Evolutionary conservation across 2,797 vertebrate genomes (phyloP).

Genomic region (Iguana delicatissima): DNA sequence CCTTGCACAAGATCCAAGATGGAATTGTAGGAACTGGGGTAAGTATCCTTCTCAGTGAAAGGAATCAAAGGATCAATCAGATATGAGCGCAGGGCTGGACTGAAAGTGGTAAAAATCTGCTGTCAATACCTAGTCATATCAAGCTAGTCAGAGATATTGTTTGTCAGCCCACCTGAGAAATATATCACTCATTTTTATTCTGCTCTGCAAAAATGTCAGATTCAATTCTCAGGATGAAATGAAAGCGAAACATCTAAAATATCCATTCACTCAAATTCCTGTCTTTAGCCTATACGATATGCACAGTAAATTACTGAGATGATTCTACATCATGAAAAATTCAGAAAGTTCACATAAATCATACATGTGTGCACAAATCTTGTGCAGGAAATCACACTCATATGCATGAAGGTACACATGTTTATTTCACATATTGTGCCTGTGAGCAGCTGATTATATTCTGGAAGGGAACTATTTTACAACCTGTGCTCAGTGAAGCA

Average conservation of each 20-base stretch:
- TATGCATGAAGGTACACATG: slow-evolving; percentile 27
- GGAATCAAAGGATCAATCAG: not conserved
- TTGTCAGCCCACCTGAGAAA: not conserved
- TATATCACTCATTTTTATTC: not conserved
- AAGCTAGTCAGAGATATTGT: not conserved
- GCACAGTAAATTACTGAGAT: slow-evolving; percentile 1
- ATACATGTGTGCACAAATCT: not conserved
- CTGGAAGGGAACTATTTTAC: slow-evolving; percentile 4
- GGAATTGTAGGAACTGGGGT: not conserved
- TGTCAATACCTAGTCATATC: not conserved
- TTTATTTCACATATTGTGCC: slow-evolving; percentile 7
- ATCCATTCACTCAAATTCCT: not conserved
- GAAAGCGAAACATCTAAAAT: slow-evolving; percentile 16
- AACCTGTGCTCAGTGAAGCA: not conserved
- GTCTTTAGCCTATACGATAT: slow-evolving; percentile 4
- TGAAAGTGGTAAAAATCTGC: not conserved
- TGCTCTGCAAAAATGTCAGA: not conserved
- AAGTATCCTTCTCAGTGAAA: not conserved
- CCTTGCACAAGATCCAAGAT: too few species aligned
- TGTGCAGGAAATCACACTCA: slow-evolving; percentile 27
- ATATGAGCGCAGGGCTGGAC: not conserved
- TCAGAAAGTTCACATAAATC: slow-evolving; percentile 31
- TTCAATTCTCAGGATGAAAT: not conserved
- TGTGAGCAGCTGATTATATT: slow-evolving; percentile 14
- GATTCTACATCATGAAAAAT: slow-evolving; percentile 7